These are phyloP conservation scores for Meloidogyne hapla DNA, from an alignment of 1,140 invertebrate species.

Conservation along the genomic window DNA sequence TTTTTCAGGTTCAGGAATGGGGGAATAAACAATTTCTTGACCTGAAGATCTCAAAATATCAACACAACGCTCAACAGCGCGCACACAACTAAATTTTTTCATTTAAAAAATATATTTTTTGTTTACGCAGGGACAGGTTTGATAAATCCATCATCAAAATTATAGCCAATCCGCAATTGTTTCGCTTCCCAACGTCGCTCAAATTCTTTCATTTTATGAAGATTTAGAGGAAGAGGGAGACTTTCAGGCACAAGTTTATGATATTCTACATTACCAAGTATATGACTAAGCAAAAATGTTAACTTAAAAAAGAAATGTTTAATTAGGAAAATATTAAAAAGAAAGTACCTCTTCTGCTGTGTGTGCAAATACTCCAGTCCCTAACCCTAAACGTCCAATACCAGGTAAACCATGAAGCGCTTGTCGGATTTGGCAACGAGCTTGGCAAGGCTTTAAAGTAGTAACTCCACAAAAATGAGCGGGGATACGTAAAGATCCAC, in stretches of 20 bases:
- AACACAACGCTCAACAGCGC: slow-evolving; percentile 58
- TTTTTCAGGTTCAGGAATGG: slow-evolving; percentile 48
- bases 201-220: neutral
- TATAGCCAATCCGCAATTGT: slow-evolving; percentile 56
- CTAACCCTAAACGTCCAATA: slow-evolving; percentile 51
- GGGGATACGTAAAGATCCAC: slow-evolving; percentile 66
- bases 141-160: slow-evolving; percentile 54
- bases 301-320: neutral
- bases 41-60: slow-evolving; percentile 47
- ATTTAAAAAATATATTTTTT: slow-evolving; percentile 16
- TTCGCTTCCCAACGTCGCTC: slow-evolving; percentile 34
- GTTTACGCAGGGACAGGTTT: slow-evolving; percentile 51
- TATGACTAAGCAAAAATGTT: slow-evolving; percentile 31
- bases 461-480: slow-evolving; percentile 65
- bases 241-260: slow-evolving; percentile 15
- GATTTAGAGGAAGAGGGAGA: slow-evolving; percentile 27
- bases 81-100: slow-evolving; percentile 45
- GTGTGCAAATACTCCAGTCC: slow-evolving; percentile 61
- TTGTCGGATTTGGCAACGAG: slow-evolving; percentile 45
- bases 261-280: slow-evolving; percentile 25
- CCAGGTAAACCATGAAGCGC: slow-evolving; percentile 56
- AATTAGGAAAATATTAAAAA: slow-evolving; percentile 14
- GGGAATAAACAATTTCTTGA: slow-evolving; percentile 55
- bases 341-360: slow-evolving; percentile 51
- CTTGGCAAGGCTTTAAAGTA: slow-evolving; percentile 65